A percentile compares a stretch with the other conserved stretches of the same genome.
Evolutionary conservation across 1,140 invertebrate genomes (phyloP).

Genomic region (Ganaspis sp.): DNA sequence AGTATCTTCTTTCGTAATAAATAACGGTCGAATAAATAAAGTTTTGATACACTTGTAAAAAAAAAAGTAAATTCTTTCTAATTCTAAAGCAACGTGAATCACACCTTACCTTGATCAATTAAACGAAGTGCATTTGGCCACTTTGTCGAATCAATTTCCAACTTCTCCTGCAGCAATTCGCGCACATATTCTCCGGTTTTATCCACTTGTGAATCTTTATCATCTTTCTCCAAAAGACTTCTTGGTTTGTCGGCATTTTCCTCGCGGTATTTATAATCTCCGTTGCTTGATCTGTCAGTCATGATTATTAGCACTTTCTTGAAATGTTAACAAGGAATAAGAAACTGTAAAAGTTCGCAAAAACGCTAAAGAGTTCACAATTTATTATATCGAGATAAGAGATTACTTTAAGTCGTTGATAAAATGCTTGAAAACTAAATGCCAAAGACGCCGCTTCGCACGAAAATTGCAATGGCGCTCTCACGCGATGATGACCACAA

Average conservation of each 20-base stretch:
- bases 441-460: slow-evolving; percentile 27
- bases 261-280: slow-evolving; percentile 67
- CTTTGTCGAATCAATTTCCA: slow-evolving; percentile 82
- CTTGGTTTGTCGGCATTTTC: slow-evolving; percentile 58
- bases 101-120: slow-evolving; percentile 82
- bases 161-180: slow-evolving; percentile 85
- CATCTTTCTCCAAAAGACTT: slow-evolving; percentile 57
- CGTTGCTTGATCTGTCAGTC: slow-evolving; percentile 69
- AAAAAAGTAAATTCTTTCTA: neutral
- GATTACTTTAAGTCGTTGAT: neutral
- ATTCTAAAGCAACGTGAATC: neutral
- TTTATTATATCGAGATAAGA: neutral
- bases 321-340: neutral
- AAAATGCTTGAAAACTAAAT: slow-evolving; percentile 26
- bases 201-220: slow-evolving; percentile 72
- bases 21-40: too few species aligned
- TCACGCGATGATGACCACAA: slow-evolving; percentile 29
- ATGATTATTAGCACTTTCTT: slow-evolving; percentile 34
- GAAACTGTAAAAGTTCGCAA: neutral
- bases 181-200: slow-evolving; percentile 87
- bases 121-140: slow-evolving; percentile 83
- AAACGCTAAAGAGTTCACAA: neutral
- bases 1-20: too few species aligned
- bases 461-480: slow-evolving; percentile 47
- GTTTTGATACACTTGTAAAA: too few species aligned